Percentiles rank a stretch among this genome's conserved stretches.
These are phyloP conservation scores for Atopsyche davidsoni DNA, from an alignment of 1,140 invertebrate genomes.

Conservation along the genomic window DNA sequence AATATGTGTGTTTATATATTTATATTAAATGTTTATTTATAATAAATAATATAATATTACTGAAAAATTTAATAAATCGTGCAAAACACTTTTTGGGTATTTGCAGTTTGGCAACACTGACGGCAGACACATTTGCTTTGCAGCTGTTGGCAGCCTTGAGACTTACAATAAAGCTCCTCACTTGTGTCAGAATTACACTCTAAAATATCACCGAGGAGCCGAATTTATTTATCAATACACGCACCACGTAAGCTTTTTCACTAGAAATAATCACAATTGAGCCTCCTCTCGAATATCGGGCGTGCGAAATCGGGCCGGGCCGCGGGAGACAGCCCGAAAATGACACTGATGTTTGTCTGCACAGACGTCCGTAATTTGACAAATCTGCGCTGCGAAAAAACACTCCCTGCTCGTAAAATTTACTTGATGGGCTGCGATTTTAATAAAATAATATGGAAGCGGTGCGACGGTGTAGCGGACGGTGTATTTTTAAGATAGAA, in stretches of 20 bases:
- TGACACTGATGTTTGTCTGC: conserved; percentile 13
- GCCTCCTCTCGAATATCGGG: background rate
- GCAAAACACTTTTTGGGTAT: no score
- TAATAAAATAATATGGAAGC: no score
- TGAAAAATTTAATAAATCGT: no score
- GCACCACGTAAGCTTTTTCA: conserved; percentile 10
- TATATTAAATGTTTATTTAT: no score
- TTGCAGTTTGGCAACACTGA: no score
- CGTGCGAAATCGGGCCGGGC: background rate
- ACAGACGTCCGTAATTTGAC: conserved; percentile 17
- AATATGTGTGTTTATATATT: no score
- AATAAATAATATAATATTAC: no score
- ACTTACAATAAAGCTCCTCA: conserved; percentile 27
- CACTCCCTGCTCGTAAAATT: conserved; percentile 19
- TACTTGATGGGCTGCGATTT: background rate
- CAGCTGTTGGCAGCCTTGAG: conserved; percentile 21
- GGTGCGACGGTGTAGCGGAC: no score
- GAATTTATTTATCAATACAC: conserved; percentile 18
- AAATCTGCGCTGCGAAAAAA: conserved; percentile 18
- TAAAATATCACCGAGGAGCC: conserved; percentile 18
- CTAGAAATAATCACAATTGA: background rate
- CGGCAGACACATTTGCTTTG: no score
- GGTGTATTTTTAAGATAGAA: no score
- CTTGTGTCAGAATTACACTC: conserved; percentile 24
- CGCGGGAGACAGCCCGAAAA: no score